Evolutionary conservation across 2,888 invertebrate species (phyloP), one percentile per base, ranked within the genome.

Genomic region (Entomobrya multifasciata): DNA sequence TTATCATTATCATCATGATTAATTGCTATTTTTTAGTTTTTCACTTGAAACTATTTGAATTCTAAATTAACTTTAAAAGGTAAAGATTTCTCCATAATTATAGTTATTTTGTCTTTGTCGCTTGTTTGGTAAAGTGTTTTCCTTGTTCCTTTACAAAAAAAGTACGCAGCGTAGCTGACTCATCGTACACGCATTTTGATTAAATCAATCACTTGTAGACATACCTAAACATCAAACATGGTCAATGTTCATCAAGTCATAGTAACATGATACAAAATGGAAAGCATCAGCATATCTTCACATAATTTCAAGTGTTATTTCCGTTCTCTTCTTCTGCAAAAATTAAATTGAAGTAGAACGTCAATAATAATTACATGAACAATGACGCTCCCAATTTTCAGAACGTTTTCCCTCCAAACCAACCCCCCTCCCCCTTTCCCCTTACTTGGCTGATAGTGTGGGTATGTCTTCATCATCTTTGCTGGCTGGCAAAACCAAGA

Each of bases 61-160:
- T 57, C n/a, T 60, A n/a, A 57, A 77, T 77, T 36, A n/a, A n/a
- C n/a, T n/a, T n/a, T n/a, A n/a, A n/a, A n/a, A n/a, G n/a, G 47
- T n/a, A 74, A 36, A 8, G 62, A 83, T 83, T 83, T 83, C 82
- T 82, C 82, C 82, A 72, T 82, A 82, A 82, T 82, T 82, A 82
- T 17, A 74, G 72, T 27, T 41, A 36, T 36, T 36, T 36, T 36
- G 36, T 36, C 5, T 36, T 36, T 36, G 36, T 36, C 36, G 36
- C 36, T 36, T 36, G 5, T 8, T 8, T 22, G 36, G 20, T 1
- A 15, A n/a, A 30, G 3, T 41, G 22, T 44, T 30, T 17, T 30
- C 17, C 17, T 17, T 36, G 36, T 65, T 65, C 15, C 36, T 17
- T 67, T 67, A 11, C 8, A 15, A 4, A 60, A 15, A 15, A 27